Percentiles rank a stretch among this genome's conserved stretches.
Conservation (phyloP, 2,113 vertebrate genomes). For the Helogale parvula region DNA sequence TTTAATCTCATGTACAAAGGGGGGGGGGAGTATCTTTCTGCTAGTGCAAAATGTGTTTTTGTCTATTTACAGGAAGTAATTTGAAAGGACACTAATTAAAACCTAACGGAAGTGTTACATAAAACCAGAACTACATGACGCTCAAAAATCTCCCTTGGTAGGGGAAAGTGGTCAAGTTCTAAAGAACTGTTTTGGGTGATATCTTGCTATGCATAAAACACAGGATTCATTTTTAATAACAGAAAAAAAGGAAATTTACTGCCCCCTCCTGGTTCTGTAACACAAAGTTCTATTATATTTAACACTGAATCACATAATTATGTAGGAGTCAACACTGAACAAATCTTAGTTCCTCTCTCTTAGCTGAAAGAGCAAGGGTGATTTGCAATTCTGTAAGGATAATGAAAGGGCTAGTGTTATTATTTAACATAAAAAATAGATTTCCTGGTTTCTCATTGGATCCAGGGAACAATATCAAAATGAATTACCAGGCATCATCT, state of each 20-base stretch:
- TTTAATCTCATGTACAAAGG: not conserved
- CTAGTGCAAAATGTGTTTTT: not conserved
- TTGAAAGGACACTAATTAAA: conserved; percentile 40
- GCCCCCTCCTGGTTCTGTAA: conserved; percentile 84
- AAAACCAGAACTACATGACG: not conserved
- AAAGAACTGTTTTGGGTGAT: not conserved
- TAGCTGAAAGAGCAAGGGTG: not conserved
- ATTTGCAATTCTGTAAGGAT: conserved; percentile 69
- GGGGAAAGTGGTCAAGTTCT: not conserved
- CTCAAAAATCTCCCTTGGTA: not conserved
- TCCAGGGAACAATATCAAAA: conserved; percentile 68
- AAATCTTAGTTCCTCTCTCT: conserved; percentile 22
- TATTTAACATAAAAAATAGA: conserved; percentile 79
- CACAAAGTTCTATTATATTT: conserved; percentile 49
- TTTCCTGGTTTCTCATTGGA: conserved; percentile 69
- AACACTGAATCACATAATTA: conserved; percentile 7
- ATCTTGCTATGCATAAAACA: not conserved
- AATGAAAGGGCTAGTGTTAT: conserved; percentile 74
- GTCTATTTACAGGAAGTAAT: not conserved
- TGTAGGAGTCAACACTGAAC: not conserved
- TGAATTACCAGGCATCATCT: conserved; percentile 76
- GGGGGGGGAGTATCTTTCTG: not conserved
- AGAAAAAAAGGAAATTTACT: conserved; percentile 84
- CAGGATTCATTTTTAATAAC: conserved; percentile 51
- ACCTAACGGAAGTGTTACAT: not conserved